Conservation (phyloP, 1,140 invertebrate genomes). For the Ptiloglossa arizonensis region DNA sequence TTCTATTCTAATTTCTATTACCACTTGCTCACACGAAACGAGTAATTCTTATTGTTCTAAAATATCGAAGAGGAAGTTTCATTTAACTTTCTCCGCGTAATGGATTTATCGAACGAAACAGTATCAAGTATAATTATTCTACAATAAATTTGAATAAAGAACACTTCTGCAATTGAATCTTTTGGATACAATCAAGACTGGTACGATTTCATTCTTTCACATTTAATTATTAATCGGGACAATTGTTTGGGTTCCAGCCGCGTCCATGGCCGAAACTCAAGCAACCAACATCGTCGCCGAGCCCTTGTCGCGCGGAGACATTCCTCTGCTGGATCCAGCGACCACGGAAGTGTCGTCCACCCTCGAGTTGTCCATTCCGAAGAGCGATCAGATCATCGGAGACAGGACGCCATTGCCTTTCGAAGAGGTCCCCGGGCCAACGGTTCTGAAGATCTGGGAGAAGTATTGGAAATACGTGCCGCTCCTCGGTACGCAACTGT, state of each 20-base stretch:
- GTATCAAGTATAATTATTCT: too few species aligned
- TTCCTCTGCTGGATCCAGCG: conserved; percentile 38
- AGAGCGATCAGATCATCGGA: not conserved
- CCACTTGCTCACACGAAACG: too few species aligned
- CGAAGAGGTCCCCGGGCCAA: conserved; percentile 85
- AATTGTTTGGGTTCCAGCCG: conserved; percentile 2
- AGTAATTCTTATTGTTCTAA: too few species aligned
- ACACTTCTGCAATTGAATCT: too few species aligned
- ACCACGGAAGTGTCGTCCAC: conserved; percentile 6
- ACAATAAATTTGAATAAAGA: too few species aligned
- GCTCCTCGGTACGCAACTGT: conserved; percentile 84
- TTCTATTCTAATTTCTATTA: too few species aligned
- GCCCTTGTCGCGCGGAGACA: conserved; percentile 17
- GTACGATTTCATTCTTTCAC: too few species aligned
- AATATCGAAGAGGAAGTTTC: too few species aligned
- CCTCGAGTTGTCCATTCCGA: conserved; percentile 39
- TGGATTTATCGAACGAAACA: too few species aligned
- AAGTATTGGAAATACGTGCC: conserved; percentile 84
- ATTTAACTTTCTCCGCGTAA: too few species aligned
- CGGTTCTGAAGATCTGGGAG: conserved; percentile 82
- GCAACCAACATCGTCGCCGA: conserved; percentile 14
- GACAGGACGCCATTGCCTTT: conserved; percentile 78
- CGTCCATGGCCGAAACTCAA: conserved; percentile 27
- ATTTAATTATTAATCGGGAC: too few species aligned
- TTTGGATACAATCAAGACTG: too few species aligned